Evolutionary conservation across 1,140 invertebrate genomes (phyloP), one percentile per base, ranked within the genome.

Genomic region (Lycorma delicatula): DNA sequence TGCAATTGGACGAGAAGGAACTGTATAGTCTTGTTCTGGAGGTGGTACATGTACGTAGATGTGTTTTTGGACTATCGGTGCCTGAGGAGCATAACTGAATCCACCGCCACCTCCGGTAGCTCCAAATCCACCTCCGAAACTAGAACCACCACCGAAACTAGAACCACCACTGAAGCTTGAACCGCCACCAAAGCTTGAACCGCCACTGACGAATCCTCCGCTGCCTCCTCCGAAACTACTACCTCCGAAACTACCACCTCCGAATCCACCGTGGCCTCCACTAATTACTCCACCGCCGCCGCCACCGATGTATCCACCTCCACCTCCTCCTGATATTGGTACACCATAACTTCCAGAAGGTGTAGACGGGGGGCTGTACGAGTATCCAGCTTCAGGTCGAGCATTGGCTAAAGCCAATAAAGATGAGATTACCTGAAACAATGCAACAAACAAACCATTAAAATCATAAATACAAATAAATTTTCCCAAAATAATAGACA

Each of bases 31-130:
- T 3, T 74, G 71, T 74, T 89, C 86, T 80, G 85, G 84, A 67
- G 86, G 86, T 48, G 86, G 83, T 9, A 87, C 84, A 69, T 87
- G 85, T 13, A 88, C 85, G 77, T 87, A 87, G 71, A 88, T 87
- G 79, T 88, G 85, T 65, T 87, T 87, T 69, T 87, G 84, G 59
- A 81, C 75, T 58, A 82, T 77, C 52, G 83, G 61, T 27, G 61
- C 64, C 48, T 59, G 63, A 12, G 75, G 71, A 7, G 72, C 71
- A 57, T 61, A 64, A n/a, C 67, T 65, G 18, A 65, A 66, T 28
- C 71, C 73, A 34, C 67, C 69, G 7, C 69, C 69, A 13, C 70
- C 59, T 1, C 72, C 69, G 25, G 68, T 65, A 22, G 67, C 66
- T 23, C 68, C 71, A 31, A 68, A 67, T 23, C 66, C 62, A 18